Evolutionary conservation across 2,113 vertebrate species (phyloP).

Genomic region (Ailuropoda melanoleuca): DNA sequence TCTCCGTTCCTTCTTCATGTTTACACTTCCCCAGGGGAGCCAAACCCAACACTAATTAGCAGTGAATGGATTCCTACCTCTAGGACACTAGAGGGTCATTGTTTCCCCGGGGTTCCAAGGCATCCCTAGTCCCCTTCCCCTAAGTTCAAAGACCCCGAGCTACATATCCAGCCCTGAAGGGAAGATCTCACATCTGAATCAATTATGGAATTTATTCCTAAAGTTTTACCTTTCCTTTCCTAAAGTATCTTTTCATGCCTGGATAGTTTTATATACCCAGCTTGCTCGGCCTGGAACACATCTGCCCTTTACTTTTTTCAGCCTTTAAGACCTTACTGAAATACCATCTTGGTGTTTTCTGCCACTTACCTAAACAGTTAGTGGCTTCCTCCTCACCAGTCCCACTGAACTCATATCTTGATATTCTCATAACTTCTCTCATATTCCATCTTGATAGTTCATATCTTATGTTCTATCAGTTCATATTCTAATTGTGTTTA

Average conservation of each 20-base stretch:
- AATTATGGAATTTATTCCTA: background rate
- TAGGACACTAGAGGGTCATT: background rate
- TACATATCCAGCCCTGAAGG: constrained; percentile 6
- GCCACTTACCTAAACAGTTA: background rate
- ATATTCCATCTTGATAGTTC: background rate
- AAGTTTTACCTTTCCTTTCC: background rate
- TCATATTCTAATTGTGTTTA: background rate
- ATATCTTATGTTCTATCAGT: background rate
- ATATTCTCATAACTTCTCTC: background rate
- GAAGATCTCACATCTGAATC: constrained; percentile 20
- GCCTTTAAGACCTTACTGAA: background rate
- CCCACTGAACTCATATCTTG: background rate
- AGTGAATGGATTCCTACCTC: background rate
- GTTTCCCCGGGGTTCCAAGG: background rate
- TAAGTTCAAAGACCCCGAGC: background rate
- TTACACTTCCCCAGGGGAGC: background rate
- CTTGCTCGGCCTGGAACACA: background rate
- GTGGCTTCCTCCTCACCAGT: background rate
- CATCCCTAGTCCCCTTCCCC: background rate
- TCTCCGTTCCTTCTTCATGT: background rate
- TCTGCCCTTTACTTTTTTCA: background rate
- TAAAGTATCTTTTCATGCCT: background rate
- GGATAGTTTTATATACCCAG: background rate
- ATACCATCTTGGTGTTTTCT: background rate
- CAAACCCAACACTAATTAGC: constrained; percentile 9